Evolutionary conservation across 1,140 invertebrate genomes (phyloP).

Genomic region (Triops cancriformis): DNA sequence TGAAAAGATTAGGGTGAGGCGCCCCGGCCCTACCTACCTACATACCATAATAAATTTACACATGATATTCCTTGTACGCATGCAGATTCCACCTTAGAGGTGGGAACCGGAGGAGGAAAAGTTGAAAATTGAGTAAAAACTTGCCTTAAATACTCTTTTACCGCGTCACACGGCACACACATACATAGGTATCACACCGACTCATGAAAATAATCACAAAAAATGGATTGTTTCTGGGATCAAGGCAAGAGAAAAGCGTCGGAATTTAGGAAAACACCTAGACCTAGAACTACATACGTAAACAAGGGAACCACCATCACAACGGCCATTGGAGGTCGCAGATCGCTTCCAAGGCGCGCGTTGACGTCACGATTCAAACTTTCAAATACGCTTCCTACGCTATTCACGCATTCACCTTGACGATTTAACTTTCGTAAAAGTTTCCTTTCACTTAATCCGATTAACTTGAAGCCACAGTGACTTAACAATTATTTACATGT

Average conservation of each 20-base stretch:
- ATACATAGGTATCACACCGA: background rate
- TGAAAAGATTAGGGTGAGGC: background rate
- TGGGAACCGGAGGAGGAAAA: background rate
- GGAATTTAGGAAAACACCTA: slow-evolving; percentile 1
- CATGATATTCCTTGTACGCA: background rate
- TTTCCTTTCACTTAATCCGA: background rate
- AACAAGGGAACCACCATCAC: slow-evolving; percentile 2
- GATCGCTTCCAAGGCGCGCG: background rate
- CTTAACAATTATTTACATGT: background rate
- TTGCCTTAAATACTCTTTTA: background rate
- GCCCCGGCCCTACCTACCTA: background rate
- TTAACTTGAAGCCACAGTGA: too few species aligned
- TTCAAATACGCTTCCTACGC: background rate
- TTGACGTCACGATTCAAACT: background rate
- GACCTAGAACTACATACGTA: slow-evolving; percentile 5
- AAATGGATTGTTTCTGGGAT: background rate
- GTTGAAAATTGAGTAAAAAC: background rate
- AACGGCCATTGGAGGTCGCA: background rate
- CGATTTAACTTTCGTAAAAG: too few species aligned
- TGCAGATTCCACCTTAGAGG: background rate
- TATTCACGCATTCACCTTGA: background rate
- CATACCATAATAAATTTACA: background rate
- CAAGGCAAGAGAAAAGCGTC: background rate
- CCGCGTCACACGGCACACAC: background rate
- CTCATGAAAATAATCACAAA: background rate